Evolutionary conservation across 2,888 invertebrate genomes (phyloP), one percentile per base, ranked within the genome.

Genomic region (Stegana nigrithorax): DNA sequence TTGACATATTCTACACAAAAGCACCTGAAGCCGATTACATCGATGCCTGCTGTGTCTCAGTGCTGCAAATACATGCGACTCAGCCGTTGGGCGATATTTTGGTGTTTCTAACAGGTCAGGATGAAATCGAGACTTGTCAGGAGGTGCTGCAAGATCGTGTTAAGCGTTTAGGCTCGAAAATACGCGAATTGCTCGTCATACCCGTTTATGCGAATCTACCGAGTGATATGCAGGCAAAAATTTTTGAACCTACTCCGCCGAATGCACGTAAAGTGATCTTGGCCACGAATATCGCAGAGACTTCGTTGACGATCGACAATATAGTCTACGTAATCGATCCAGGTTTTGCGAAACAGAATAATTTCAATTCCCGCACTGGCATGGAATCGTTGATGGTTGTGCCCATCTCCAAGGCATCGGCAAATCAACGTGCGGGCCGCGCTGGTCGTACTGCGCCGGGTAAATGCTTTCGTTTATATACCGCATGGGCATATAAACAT

Each of bases 1-100:
- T 99, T 0, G 96, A 99, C 83, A 97, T 99, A 78, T 99, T 96
- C 85, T 99, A 99, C 83, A 99, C 99, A 0, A 97, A 97, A 88
- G 98, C 98, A 0, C 99, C 99, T 0, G 99, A 99, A 87, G 98
- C 98, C 1, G 98, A 99, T 87, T 99, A 98, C 84, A 92, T 99
- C 53, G 98, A 99, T 85, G 98, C 98, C 0, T 93, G 96, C 83
- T 97, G 98, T n/a, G 96, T 97, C 1, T 96, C 98, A 0, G 92
- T 99, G 27, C 87, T 99, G 69, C 99, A 99, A 87, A 99, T 99
- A 73, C 99, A 99, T 86, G 94, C 97, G 5, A 98, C 98, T 0
- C 98, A 99, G 85, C 95, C 97, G 0, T 86, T 93, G 19, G 99
- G 99, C 1, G 99, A 99, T 85, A 91, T 99, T 78, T 88, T 99